Evolutionary conservation across 2,113 vertebrate genomes (phyloP), one percentile per base, ranked within the genome.

Genomic region (Podiceps cristatus): DNA sequence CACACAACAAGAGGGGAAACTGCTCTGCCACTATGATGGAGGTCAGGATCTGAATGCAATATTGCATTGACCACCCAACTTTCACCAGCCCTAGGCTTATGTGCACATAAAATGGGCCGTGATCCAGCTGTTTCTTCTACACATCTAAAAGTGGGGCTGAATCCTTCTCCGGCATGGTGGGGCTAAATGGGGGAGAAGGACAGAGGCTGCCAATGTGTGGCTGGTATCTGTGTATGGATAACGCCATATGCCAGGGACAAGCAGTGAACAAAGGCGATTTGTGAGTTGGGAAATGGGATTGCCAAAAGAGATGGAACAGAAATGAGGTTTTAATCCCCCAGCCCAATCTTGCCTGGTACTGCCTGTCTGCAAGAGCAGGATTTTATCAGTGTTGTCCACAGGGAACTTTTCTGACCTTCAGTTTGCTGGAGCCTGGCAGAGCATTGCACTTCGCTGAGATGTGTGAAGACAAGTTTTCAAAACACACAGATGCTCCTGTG

Each of bases 321-420:
- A 96, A 96, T 93, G 96, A 97, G 74, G 47, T 88, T 97, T 96
- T 97, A 96, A 96, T 97, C 89, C 96, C 80, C 71, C 94, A 86
- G 85, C 67, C 93, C 95, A 59, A 62, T 90, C 89, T 52, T 84
- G 29, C 76, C 79, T 10, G 5, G 66, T 68, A 53, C 60, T 17
- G 77, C 84, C 89, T 85, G 76, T 79, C 81, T 91, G 93, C 4
- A 7, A 72, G 91, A 93, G 42, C 47, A 20, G 95, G 93, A 91
- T 96, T 97, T 97, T 97, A 95, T 92, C 91, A 67, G 50, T 28
- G 31, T 2, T 63, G 59, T 45, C 95, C 87, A 3, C 67, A 14
- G 96, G 95, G 94, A 88, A 77, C 87, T 79, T 49, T 63, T 37
- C 93, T 96, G 95, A 97, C 96, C 94, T 97, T 97, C 93, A 90